Evolutionary conservation across 2,888 invertebrate species (phyloP).

Genomic region (Parnassius smintheus): DNA sequence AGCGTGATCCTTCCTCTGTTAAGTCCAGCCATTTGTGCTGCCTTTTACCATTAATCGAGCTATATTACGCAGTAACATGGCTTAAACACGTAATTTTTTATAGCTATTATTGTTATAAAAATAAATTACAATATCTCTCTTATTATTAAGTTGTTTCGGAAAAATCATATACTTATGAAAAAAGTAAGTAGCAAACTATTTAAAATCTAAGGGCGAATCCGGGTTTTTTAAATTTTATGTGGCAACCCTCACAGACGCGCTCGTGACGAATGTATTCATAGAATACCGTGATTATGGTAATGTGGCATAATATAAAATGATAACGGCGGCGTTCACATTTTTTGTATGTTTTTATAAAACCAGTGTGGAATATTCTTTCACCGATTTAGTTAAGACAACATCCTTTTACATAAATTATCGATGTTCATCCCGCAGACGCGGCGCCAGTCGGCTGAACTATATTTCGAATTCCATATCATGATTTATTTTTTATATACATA

Average conservation of each 20-base stretch:
- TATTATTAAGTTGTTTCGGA: too few species aligned
- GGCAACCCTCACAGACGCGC: conserved; percentile 2
- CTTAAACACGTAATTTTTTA: too few species aligned
- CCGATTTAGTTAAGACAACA: conserved; percentile 27
- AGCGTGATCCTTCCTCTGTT: too few species aligned
- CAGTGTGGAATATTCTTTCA: conserved; percentile 27
- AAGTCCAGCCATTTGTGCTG: too few species aligned
- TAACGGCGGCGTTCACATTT: conserved; percentile 17
- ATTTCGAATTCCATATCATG: conserved; percentile 21
- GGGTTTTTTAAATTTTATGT: neutral
- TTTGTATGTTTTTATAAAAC: conserved; percentile 21
- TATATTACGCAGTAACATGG: too few species aligned
- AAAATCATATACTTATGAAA: too few species aligned
- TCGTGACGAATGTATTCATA: conserved; percentile 19
- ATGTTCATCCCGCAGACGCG: conserved; percentile 25
- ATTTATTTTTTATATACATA: conserved; percentile 18
- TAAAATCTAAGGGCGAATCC: neutral
- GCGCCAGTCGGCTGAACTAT: conserved; percentile 27
- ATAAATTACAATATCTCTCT: too few species aligned
- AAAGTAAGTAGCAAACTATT: too few species aligned
- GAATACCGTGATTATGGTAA: conserved; percentile 23
- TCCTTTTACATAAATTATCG: conserved; percentile 28
- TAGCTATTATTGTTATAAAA: too few species aligned
- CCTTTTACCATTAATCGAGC: too few species aligned
- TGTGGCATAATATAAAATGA: conserved; percentile 28